Base-by-base conservation (phyloP, 2,113 vertebrate species). In the Edolisoma coerulescens region DNA sequence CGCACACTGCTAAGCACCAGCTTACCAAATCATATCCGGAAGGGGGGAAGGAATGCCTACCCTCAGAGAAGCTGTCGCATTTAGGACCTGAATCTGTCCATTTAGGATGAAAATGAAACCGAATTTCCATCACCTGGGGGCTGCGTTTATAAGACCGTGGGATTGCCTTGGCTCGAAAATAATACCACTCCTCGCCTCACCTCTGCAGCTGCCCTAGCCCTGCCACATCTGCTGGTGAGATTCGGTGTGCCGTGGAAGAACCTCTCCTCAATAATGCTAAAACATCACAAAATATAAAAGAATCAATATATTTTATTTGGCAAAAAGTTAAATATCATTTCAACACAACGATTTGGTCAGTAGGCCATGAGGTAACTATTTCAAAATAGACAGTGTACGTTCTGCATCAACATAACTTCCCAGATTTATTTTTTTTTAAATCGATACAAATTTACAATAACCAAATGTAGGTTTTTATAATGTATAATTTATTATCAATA, bases 341-440 rank as follows among this genome's bases (percentile, higher is more conserved):
- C 96, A 98, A 99, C 98, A 98, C 98, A 99, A 98, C 93, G 94
- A 98, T 98, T 98, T 98, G 99, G 98, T 98, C 99, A 98, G 97
- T 98, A 98, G 98, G 98, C 98, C 98, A 98, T 98, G 99, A 99
- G 99, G 99, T 99, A 99, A 99, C 98, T 98, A 97, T 98, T 98
- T 97, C 97, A 98, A 98, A 98, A 98, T 97, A 98, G 98, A 98
- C 98, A 99, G 96, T 97, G 97, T 98, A 95, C 21, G 93, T 97
- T 98, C 95, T 97, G 96, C 92, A 97, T 68, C 91, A 90, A 97
- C 93, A 98, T 90, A 97, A 97, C 94, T 94, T 87, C 95, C 96
- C 96, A 75, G 96, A 91, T 94, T 97, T 76, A 70, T 80, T 87
- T 78, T 87, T 78, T 89, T 79, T 83, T 71, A 7, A 96, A 97